Conservation (phyloP, 1,140 invertebrate genomes). For the Meteorus sp. region DNA sequence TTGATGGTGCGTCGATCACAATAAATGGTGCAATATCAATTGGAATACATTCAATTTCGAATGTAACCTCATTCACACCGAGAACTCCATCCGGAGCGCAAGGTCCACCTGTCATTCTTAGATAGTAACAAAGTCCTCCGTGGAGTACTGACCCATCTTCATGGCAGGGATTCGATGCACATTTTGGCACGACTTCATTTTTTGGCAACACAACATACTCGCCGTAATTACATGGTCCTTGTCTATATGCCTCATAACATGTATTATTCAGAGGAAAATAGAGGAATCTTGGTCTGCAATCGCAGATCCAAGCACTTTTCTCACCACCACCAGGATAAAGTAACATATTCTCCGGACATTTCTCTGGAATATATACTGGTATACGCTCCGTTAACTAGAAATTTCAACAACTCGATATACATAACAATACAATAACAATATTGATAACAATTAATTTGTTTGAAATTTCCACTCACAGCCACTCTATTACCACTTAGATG, state of each 20-base stretch:
- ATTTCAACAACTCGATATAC: background rate
- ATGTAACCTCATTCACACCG: slow-evolving; percentile 42
- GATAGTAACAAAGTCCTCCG: slow-evolving; percentile 56
- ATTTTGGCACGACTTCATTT: slow-evolving; percentile 61
- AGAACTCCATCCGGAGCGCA: slow-evolving; percentile 44
- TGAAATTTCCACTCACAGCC: slow-evolving; percentile 28
- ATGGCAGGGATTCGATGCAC: slow-evolving; percentile 63
- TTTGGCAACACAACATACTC: slow-evolving; percentile 62
- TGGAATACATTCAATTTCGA: slow-evolving; percentile 40
- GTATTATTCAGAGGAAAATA: slow-evolving; percentile 64
- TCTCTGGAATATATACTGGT: slow-evolving; percentile 61
- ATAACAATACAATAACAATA: background rate
- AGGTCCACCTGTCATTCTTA: slow-evolving; percentile 50
- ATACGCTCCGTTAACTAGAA: slow-evolving; percentile 21
- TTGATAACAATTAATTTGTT: background rate
- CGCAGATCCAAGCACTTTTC: slow-evolving; percentile 66
- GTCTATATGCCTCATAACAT: slow-evolving; percentile 65
- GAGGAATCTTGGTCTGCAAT: slow-evolving; percentile 65
- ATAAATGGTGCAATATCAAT: slow-evolving; percentile 30
- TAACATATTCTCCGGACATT: slow-evolving; percentile 65
- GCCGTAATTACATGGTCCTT: slow-evolving; percentile 63
- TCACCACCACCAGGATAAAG: slow-evolving; percentile 65
- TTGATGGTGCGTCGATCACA: slow-evolving; percentile 39
- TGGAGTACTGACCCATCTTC: slow-evolving; percentile 57
- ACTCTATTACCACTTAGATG: slow-evolving; percentile 32